phyloP scores from a whole-genome alignment of 2,113 vertebrate genomes.

The Acrocephalus arundinaceus region DNA sequence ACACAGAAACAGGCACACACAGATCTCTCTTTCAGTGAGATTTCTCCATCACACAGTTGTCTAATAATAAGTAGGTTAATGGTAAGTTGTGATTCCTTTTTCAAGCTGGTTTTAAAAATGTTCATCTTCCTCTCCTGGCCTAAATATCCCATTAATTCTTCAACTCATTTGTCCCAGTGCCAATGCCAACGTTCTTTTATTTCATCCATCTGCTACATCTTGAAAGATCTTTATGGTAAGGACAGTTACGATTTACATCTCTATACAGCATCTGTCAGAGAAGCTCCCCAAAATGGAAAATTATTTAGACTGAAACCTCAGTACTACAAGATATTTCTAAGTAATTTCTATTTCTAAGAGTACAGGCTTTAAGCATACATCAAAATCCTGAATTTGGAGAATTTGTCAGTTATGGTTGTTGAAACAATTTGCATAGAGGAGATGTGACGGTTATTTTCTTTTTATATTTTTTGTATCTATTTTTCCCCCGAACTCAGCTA shows the following conservation, averaged over 20 bases:
- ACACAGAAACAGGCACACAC: background rate
- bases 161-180: background rate
- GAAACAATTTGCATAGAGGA: background rate
- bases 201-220: background rate
- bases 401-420: background rate
- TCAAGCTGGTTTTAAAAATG: background rate
- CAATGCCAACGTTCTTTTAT: background rate
- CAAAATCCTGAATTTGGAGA: background rate
- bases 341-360: background rate
- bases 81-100: background rate
- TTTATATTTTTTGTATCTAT: background rate
- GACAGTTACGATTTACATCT: background rate
- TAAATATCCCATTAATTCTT: background rate
- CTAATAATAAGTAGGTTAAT: background rate
- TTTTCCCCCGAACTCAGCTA: rapidly evolving
- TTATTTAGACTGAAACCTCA: background rate
- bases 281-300: background rate
- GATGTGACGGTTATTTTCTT: rapidly evolving
- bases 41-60: background rate
- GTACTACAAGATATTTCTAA: background rate
- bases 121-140: background rate
- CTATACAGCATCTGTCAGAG: background rate
- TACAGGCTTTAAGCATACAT: background rate
- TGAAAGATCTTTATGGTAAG: background rate
- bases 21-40: background rate